A percentile compares a stretch with the other conserved stretches of the same genome.
These are phyloP conservation scores for Cinclus cinclus DNA, from an alignment of 2,113 vertebrate genomes.

Conservation along the genomic window DNA sequence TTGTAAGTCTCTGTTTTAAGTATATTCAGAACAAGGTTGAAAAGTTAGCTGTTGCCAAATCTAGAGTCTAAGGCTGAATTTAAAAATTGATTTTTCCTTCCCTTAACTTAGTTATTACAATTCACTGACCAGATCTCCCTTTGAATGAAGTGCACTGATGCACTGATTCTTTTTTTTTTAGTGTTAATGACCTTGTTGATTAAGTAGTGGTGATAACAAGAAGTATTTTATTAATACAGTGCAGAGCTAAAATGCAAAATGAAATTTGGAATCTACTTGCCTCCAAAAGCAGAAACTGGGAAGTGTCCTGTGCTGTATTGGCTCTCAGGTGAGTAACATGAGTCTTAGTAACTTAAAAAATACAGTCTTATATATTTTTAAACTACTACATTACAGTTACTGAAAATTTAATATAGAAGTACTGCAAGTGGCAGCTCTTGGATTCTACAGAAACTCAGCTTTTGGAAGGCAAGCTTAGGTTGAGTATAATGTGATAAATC, in stretches of 20 bases:
- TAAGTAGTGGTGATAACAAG: neutral
- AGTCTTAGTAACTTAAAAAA: neutral
- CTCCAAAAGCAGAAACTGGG: conserved; percentile 86
- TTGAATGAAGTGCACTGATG: neutral
- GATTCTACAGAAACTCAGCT: neutral
- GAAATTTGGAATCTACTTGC: conserved; percentile 92
- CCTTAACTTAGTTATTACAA: neutral
- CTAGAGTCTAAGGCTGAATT: neutral
- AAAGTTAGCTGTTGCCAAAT: neutral
- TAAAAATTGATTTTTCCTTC: neutral
- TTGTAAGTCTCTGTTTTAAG: neutral
- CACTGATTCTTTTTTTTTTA: neutral
- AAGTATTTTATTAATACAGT: conserved; percentile 70
- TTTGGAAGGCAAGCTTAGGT: neutral
- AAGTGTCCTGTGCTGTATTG: conserved; percentile 94
- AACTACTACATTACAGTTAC: neutral
- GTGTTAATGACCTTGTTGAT: neutral
- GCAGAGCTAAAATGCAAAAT: conserved; percentile 93
- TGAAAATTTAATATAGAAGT: neutral
- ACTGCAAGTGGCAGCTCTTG: neutral
- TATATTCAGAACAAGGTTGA: neutral
- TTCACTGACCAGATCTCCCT: neutral
- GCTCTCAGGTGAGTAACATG: conserved; percentile 85
- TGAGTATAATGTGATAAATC: neutral
- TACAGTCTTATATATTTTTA: neutral